Evolutionary conservation across 2,888 invertebrate species (phyloP).

Genomic region (Stenodera caucasica): DNA sequence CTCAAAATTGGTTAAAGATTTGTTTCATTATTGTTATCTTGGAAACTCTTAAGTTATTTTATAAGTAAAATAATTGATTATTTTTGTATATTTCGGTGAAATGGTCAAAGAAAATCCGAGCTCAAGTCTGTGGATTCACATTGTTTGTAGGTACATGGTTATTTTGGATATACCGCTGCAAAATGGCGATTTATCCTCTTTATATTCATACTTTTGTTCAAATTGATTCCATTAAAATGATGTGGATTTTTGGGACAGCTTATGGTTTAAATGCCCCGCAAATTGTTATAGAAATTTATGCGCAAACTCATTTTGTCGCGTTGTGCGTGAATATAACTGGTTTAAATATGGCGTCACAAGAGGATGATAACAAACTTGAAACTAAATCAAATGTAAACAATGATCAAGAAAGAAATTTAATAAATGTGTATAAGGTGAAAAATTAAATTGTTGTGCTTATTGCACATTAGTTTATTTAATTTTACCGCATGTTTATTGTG

Average conservation of each 20-base stretch:
- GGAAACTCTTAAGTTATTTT: no score
- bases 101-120: no score
- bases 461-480: conserved; percentile 49
- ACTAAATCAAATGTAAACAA: conserved; percentile 51
- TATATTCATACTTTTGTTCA: no score
- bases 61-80: no score
- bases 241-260: background rate
- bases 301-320: background rate
- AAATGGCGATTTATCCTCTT: no score
- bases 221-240: no score
- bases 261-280: background rate
- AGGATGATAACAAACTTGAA: conserved; percentile 53
- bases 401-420: conserved; percentile 51
- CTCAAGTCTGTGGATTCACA: no score
- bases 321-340: conserved; percentile 43
- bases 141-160: no score
- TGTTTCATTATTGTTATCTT: no score
- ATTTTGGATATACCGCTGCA: no score
- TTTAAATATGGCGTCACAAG: conserved; percentile 55
- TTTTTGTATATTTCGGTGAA: no score
- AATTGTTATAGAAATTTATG: background rate
- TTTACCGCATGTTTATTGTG: conserved; percentile 51
- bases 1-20: no score
- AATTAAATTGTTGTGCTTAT: conserved; percentile 50
- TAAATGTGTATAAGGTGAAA: conserved; percentile 55